Percentiles rank a stretch among this genome's conserved stretches.
These are phyloP conservation scores for Littorina saxatilis DNA, from an alignment of 1,140 invertebrate genomes.

Conservation along the genomic window DNA sequence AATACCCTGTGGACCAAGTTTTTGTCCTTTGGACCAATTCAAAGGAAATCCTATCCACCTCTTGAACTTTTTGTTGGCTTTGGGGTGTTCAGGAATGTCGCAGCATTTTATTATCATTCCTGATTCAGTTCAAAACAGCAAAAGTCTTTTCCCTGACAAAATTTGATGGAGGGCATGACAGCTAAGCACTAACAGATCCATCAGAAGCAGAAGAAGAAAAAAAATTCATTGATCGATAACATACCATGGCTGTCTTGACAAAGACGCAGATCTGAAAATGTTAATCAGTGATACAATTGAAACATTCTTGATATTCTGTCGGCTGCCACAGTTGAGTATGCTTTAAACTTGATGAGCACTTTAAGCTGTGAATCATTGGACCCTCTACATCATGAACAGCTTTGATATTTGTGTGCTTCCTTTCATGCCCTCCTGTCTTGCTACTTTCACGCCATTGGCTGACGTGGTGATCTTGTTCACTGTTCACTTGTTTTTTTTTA, in stretches of 20 bases:
- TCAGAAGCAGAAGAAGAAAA: too few relatives aligned
- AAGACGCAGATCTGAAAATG: too few relatives aligned
- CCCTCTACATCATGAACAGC: too few relatives aligned
- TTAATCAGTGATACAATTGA: too few relatives aligned
- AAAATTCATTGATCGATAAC: too few relatives aligned
- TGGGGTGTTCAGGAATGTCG: background rate
- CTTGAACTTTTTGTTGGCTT: background rate
- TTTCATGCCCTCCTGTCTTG: constrained; percentile 3
- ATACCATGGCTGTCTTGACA: too few relatives aligned
- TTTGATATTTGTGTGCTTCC: background rate
- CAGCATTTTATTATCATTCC: background rate
- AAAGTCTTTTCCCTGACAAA: constrained; percentile 3
- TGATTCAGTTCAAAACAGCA: too few relatives aligned
- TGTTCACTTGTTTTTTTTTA: background rate
- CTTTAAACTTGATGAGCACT: too few relatives aligned
- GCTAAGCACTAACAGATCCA: background rate
- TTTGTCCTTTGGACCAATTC: constrained; percentile 36
- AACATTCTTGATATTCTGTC: too few relatives aligned
- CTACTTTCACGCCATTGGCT: constrained; percentile 32
- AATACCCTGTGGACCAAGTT: constrained; percentile 18
- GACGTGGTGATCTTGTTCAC: background rate
- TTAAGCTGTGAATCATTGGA: too few relatives aligned
- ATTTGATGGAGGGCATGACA: constrained; percentile 3
- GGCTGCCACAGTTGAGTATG: too few relatives aligned
- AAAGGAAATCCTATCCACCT: constrained; percentile 22